A percentile compares a stretch with the other conserved stretches of the same genome.
Conservation (phyloP, 2,888 invertebrate species). For the Halictus ligatus region DNA sequence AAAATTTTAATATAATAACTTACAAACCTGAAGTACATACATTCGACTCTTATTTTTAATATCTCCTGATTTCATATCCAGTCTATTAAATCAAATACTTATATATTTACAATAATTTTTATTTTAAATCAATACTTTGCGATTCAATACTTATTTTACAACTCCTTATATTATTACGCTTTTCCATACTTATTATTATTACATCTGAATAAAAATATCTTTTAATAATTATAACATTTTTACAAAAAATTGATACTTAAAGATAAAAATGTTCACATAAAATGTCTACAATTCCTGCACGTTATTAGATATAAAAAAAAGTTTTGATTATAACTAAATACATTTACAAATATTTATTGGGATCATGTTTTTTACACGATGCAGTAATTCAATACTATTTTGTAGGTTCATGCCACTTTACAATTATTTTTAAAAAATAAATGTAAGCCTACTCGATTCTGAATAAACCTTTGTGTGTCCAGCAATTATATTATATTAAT, state of each 20-base stretch:
- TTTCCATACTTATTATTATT: neutral
- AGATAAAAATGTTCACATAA: neutral
- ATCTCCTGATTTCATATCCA: neutral
- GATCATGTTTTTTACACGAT: neutral
- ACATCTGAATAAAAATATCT: neutral
- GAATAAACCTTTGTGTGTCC: too few relatives aligned
- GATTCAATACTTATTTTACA: slow-evolving; percentile 1
- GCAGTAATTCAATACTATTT: slow-evolving; percentile 1
- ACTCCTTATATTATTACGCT: neutral
- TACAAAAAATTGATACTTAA: neutral
- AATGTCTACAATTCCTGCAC: neutral
- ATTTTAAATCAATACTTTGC: neutral
- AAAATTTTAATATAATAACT: slow-evolving; percentile 9
- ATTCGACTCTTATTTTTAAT: neutral
- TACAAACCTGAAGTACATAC: neutral
- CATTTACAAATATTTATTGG: neutral
- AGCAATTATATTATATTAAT: too few relatives aligned
- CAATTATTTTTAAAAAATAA: neutral
- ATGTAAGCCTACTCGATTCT: too few relatives aligned
- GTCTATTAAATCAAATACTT: neutral
- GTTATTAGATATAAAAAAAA: neutral
- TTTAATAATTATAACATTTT: neutral
- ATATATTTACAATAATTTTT: neutral
- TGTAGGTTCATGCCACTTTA: neutral
- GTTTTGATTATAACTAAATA: neutral